A percentile compares a stretch with the other conserved stretches of the same genome.
Evolutionary conservation across 2,113 vertebrate genomes (phyloP).

Genomic region (Gadus chalcogrammus): DNA sequence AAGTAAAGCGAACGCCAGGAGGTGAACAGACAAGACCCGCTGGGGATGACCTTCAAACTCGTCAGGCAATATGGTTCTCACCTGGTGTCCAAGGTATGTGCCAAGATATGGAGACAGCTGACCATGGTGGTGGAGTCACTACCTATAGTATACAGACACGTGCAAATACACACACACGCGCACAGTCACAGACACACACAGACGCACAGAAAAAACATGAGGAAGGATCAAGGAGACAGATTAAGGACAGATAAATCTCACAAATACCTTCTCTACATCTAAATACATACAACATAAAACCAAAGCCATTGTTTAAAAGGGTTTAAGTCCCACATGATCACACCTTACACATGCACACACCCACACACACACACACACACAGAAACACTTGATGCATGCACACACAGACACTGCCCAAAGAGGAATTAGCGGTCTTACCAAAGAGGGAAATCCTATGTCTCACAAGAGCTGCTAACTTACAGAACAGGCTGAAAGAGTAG

Average conservation of each 20-base stretch:
- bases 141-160: slow-evolving; percentile 68
- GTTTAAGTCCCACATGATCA: neutral
- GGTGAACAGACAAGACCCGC: neutral
- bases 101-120: slow-evolving; percentile 96
- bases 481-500: slow-evolving; percentile 86
- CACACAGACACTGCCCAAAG: slow-evolving; percentile 7
- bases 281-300: no score
- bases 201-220: neutral
- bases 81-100: slow-evolving; percentile 95
- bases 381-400: neutral
- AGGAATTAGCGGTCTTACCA: slow-evolving; percentile 77
- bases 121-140: slow-evolving; percentile 94
- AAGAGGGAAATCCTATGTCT: slow-evolving; percentile 99
- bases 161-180: neutral
- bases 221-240: no score
- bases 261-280: no score
- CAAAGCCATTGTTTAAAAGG: no score
- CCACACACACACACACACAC: slow-evolving; percentile 3
- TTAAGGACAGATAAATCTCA: no score
- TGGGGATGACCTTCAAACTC: neutral
- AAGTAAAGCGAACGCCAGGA: no score
- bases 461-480: slow-evolving; percentile 99
- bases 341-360: neutral
- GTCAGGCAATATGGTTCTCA: slow-evolving; percentile 47
- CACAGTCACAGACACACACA: neutral